These are phyloP conservation scores for Calliphora vicina DNA, from an alignment of 1,140 invertebrate species.

Conservation along the genomic window DNA sequence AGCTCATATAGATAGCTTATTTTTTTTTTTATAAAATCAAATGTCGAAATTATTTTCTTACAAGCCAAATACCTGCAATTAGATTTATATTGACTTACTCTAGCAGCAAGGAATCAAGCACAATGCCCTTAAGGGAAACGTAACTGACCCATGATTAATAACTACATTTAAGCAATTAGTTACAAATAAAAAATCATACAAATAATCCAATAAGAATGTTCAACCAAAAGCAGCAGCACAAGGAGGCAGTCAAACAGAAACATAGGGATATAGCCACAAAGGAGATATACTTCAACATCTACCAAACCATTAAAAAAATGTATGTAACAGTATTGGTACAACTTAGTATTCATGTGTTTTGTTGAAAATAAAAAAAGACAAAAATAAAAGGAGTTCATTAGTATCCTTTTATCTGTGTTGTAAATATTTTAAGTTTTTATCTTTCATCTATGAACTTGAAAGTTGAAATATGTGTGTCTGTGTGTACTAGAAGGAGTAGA, in stretches of 20 bases:
- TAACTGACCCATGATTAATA: conserved; percentile 27
- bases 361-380: neutral
- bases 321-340: neutral
- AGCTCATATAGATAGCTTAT: too few relatives aligned
- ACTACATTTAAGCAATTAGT: conserved; percentile 32
- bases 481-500: conserved; percentile 1
- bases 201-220: neutral
- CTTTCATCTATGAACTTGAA: neutral
- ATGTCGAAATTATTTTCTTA: neutral
- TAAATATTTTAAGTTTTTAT: conserved; percentile 3
- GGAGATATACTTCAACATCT: too few relatives aligned
- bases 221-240: neutral
- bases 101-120: neutral
- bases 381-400: neutral
- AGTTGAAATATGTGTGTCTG: neutral
- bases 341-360: neutral
- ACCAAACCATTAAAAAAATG: neutral
- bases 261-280: too few relatives aligned
- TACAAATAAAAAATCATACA: neutral
- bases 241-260: neutral
- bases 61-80: neutral
- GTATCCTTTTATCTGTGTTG: neutral
- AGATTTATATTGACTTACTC: neutral
- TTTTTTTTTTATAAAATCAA: too few relatives aligned
- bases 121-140: conserved; percentile 5